Evolutionary conservation across 2,888 invertebrate species (phyloP), one percentile per base, ranked within the genome.

Genomic region (Chelonus formosanus): DNA sequence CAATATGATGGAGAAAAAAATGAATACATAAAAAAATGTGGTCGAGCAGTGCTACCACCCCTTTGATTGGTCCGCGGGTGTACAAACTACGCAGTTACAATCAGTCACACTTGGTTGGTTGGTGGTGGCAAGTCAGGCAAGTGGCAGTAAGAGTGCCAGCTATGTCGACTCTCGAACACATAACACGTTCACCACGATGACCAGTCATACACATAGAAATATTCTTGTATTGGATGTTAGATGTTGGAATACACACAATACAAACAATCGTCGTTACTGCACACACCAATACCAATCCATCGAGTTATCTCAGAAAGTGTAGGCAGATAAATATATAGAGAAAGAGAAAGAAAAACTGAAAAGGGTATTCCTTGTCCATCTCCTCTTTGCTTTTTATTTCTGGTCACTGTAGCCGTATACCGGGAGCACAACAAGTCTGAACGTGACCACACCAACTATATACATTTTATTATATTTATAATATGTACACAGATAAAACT

Each of bases 41-140:
- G 20, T 20, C 20, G 20, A 20, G 20, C 20, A 20, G 20, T 20
- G 20, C 20, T 20, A 20, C 20, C 20, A 20, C 20, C 20, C 20
- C 20, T 20, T 20, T 20, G 20, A 10, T 20, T 5, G 31, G 48
- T 56, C 56, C 50, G 63, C 50, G 56, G 56, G 70, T 68, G 73
- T 75, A 74, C 78, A 76, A 80, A 80, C 81, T 80, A 80, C 80
- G 80, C 80, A 80, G 80, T 80, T 81, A 78, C 77, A 73, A 72
- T 76, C 75, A 75, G 76, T 76, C 75, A 69, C 70, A 20, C 20
- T 20, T 20, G 20, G 20, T 20, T 20, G 20, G 62, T 57, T 68
- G 64, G 70, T 70, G 70, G 70, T 70, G 74, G 73, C 72, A 72
- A 72, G 71, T 71, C 20, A 20, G 73, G 68, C 65, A 59, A 69